Evolutionary conservation across 2,797 vertebrate genomes (phyloP).

Genomic region (Chelonia mydas): DNA sequence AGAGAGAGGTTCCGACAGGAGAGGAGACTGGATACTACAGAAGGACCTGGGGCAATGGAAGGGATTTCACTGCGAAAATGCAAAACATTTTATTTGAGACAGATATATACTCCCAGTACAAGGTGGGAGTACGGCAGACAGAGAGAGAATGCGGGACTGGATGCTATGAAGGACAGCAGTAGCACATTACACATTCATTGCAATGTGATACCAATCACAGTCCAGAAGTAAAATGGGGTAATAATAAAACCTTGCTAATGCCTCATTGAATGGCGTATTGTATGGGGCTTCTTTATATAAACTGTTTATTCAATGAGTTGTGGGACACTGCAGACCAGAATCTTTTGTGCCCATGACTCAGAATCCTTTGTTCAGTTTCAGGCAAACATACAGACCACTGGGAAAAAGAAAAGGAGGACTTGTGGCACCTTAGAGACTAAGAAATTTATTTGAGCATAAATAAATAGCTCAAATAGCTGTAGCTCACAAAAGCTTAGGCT

Average conservation of each 20-base stretch:
- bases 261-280: accelerated
- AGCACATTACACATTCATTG: not conserved
- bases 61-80: not conserved
- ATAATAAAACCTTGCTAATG: not conserved
- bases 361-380: not conserved
- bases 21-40: not conserved
- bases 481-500: no score
- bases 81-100: accelerated
- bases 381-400: not conserved
- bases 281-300: accelerated
- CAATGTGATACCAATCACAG: not conserved
- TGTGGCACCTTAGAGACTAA: no score
- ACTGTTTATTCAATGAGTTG: not conserved
- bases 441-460: no score
- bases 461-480: no score
- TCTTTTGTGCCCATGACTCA: not conserved
- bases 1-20: not conserved
- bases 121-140: not conserved
- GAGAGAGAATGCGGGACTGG: accelerated
- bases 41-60: not conserved
- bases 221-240: accelerated
- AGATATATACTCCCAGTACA: accelerated
- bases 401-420: no score
- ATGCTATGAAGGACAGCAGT: not conserved
- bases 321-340: no score